A percentile compares a stretch with the other conserved stretches of the same genome.
Conservation (phyloP, 2,888 invertebrate species). For the Cheilosia pagana region DNA sequence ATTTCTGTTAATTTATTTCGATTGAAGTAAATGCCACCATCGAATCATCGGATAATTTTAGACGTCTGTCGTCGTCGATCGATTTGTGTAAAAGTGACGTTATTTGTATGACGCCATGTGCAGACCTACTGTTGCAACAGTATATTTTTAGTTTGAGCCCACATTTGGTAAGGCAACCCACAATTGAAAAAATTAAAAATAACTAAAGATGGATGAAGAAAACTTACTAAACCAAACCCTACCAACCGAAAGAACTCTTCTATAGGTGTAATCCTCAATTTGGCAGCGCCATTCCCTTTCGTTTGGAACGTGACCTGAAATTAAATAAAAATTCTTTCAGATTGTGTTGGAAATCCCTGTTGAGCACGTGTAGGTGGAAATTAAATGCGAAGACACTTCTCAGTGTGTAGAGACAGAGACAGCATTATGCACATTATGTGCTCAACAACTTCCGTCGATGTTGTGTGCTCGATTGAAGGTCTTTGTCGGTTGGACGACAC, state of each 20-base stretch:
- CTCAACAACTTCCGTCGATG: constrained; percentile 29
- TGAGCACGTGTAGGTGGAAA: constrained; percentile 26
- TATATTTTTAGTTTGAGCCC: background rate
- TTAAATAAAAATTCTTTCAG: constrained; percentile 37
- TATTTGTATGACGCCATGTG: background rate
- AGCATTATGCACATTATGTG: background rate
- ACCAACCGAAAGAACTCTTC: background rate
- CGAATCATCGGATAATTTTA: constrained; percentile 36
- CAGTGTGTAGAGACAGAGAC: background rate
- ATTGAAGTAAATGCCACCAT: background rate
- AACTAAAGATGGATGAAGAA: background rate
- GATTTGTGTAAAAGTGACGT: constrained; percentile 22
- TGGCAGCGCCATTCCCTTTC: constrained; percentile 57
- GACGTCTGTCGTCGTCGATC: constrained; percentile 2
- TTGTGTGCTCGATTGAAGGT: constrained; percentile 29
- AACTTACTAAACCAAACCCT: background rate
- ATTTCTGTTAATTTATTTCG: constrained; percentile 14
- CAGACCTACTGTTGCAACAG: background rate
- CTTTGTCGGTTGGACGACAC: constrained; percentile 34
- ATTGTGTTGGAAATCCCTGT: constrained; percentile 27
- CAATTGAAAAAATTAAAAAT: background rate
- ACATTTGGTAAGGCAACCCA: constrained; percentile 33
- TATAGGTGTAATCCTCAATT: constrained; percentile 39
- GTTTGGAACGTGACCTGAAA: constrained; percentile 68
- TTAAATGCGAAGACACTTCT: background rate